Evolutionary conservation across 2,797 vertebrate genomes (phyloP), one percentile per base, ranked within the genome.

Genomic region (Thunnus albacares): DNA sequence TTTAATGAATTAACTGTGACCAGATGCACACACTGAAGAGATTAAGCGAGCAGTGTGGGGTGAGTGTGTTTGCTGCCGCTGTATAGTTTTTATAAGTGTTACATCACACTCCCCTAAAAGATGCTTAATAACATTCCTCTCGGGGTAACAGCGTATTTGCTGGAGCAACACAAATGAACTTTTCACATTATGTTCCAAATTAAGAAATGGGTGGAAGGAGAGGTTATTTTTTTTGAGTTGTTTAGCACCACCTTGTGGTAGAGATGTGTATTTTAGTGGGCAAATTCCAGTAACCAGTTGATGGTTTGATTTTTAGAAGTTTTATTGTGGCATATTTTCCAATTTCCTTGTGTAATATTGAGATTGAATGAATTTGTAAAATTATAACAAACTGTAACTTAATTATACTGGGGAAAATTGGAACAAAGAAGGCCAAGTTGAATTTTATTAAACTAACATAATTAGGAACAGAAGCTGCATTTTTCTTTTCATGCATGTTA

Each of bases 161-260:
- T 78, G 35, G 41, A 59, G 57, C 13, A 79, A 84, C 26, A 75
- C 28, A 67, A 72, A 71, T 82, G 0, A 64, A 71, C 43, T 75
- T 77, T 71, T 71, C 55, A 56, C 57, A 71, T 64, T 14, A 70
- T 66, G 30, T 73, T 81, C 76, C 28, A 57, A 18, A 77, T 15
- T 20, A 67, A 60, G 51, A 51, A 24, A 41, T 8, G 3, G 4
- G 3, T n/a, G 5, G 24, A 55, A 26, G 62, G 26, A 57, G 60
- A 63, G 5, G 9, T 12, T 14, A 0, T 51, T 78, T 67, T 15
- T 67, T 15, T 49, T 17, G 1, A 57, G n/a, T 45, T 15, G 1
- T 15, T 56, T 76, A 80, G 72, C 73, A 38, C 94, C 93, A 83
- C 71, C 95, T 85, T 78, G 87, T 95, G 95, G 91, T 72, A 2